Conservation (phyloP, 2,113 vertebrate species). For the Ailurus styani region DNA sequence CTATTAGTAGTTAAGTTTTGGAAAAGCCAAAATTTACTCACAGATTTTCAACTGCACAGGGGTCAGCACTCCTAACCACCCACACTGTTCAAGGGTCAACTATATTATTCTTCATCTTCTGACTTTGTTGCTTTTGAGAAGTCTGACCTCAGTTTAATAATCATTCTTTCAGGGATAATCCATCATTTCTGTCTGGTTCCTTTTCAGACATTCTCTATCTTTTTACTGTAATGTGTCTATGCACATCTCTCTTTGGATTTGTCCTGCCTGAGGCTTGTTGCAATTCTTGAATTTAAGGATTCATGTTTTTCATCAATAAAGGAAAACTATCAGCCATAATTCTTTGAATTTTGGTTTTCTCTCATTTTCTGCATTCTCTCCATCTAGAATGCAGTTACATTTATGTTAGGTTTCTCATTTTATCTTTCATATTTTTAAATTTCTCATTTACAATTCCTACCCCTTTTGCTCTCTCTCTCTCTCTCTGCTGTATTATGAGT, state of each 20-base stretch:
- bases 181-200: neutral
- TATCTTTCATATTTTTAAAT: neutral
- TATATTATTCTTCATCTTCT: neutral
- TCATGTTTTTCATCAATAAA: neutral
- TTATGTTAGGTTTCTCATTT: neutral
- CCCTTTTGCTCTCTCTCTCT: neutral
- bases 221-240: neutral
- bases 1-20: neutral
- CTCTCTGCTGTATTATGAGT: neutral
- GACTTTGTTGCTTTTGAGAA: neutral
- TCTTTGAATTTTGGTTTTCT: neutral
- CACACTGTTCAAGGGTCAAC: neutral
- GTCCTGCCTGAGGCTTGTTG: neutral
- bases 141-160: neutral
- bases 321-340: neutral
- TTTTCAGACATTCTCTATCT: neutral
- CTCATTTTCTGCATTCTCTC: slow-evolving; percentile 10
- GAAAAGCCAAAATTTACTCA: neutral
- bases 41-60: neutral
- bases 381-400: neutral
- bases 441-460: neutral
- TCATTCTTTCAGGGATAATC: neutral
- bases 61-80: neutral
- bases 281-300: neutral
- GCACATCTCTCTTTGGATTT: neutral